phyloP scores from a whole-genome alignment of 2,113 vertebrate species.

The Otocyon megalotis region DNA sequence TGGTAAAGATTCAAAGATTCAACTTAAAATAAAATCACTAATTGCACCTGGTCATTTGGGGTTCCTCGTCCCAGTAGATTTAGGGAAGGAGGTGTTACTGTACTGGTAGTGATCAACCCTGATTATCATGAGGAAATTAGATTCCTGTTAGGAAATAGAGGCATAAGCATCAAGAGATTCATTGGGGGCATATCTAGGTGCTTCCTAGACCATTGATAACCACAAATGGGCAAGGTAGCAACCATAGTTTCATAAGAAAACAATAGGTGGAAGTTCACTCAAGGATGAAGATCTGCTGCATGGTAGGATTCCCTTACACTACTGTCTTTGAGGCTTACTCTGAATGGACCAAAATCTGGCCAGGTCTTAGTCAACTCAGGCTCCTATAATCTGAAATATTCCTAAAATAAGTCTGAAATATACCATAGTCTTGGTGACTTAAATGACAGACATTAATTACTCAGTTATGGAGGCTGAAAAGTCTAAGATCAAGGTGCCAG shows the following conservation, averaged over 20 bases:
- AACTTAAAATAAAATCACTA: background rate
- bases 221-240: background rate
- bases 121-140: background rate
- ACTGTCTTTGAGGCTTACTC: background rate
- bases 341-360: background rate
- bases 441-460: background rate
- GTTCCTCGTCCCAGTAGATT: background rate
- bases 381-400: background rate
- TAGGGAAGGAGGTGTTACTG: background rate
- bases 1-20: background rate
- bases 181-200: background rate
- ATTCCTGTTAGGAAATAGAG: background rate
- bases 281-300: background rate
- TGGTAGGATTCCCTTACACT: background rate
- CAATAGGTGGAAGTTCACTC: background rate
- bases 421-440: background rate
- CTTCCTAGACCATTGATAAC: background rate
- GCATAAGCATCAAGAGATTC: background rate
- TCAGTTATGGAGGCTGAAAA: background rate
- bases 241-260: background rate
- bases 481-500: background rate
- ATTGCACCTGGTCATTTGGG: background rate
- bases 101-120: background rate
- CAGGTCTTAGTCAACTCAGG: background rate
- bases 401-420: too few relatives aligned